Base-by-base conservation (phyloP, 1,140 invertebrate species). In the Galleria mellonella region DNA sequence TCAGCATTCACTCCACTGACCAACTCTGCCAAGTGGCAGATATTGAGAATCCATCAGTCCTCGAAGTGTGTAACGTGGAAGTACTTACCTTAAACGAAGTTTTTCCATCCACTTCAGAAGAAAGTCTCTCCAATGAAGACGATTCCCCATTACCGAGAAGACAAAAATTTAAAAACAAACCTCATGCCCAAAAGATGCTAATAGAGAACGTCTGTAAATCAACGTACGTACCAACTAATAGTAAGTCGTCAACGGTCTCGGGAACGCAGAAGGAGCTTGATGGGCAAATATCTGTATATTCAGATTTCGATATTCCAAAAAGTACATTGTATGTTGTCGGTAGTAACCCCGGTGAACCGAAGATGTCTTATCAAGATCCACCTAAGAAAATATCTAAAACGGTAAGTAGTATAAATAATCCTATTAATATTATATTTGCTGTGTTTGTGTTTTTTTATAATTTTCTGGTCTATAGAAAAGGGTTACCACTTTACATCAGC, bases 1-100 rank as follows among this genome's bases (percentile, higher is more conserved):
- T 83, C 31, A 83, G 77, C 50, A 85, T 85, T 45, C 82, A 85
- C 32, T 83, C 79, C n/a, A 85, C 79, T 7, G 82, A 85, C 45
- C 74, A 77, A n/a, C 47, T 76, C 11, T 76, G 74, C 43, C 73
- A 74, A 60, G 51, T 75, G 38, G 40, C 65, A 12, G 70, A 70
- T 23, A 49, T 53, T 8, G 55, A 72, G 12, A 74, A 66, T 37
- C 36, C 54, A 5, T 50, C 51, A 11, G 68, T 67, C 37, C 58
- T 77, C 9, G 74, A 78, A 9, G 76, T 79, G 50, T 83, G 77
- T 47, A 79, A 83, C 47, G 54, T 85, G 12, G 79, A 85, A 72
- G 76, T 85, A 4, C 51, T 85, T n/a, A 83, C 73, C 31, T 47
- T 82, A 11, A 83, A 82, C 47, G 74, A 82, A 39, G 76, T 82